phyloP scores from a whole-genome alignment of 2,888 invertebrate species.

The Latheticus oryzae region DNA sequence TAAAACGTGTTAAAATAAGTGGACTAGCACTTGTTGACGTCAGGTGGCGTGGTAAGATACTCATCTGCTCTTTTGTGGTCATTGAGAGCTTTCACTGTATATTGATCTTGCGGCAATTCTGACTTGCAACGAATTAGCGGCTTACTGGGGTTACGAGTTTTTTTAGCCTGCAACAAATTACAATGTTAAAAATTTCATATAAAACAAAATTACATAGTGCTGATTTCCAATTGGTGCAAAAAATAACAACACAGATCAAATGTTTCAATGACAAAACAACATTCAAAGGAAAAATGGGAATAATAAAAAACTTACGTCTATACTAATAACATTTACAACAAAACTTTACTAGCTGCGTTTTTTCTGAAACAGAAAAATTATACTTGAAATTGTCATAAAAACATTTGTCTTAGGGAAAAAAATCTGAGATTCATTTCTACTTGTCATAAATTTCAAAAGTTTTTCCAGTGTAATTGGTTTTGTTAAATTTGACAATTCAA shows the following conservation, averaged over 20 bases:
- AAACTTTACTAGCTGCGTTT: conserved; percentile 44
- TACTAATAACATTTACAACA: not conserved
- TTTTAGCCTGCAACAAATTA: conserved; percentile 67
- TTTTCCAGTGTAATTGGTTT: no score
- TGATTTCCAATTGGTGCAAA: conserved; percentile 5
- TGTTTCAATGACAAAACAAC: conserved; percentile 38
- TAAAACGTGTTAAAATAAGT: conserved; percentile 43
- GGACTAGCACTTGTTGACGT: conserved; percentile 88
- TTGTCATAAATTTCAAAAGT: no score
- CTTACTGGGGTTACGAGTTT: conserved; percentile 81
- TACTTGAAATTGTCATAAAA: conserved; percentile 35
- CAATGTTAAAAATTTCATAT: not conserved
- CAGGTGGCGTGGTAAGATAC: conserved; percentile 86
- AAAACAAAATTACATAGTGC: not conserved
- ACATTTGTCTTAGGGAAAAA: conserved; percentile 29
- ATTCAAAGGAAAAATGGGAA: conserved; percentile 7
- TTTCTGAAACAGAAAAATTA: conserved; percentile 42
- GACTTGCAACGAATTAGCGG: conserved; percentile 94
- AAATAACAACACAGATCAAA: conserved; percentile 32
- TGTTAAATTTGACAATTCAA: no score
- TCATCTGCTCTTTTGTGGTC: conserved; percentile 95
- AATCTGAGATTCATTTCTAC: no score
- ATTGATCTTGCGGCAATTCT: conserved; percentile 93
- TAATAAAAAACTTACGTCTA: conserved; percentile 33
- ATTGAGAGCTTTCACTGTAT: conserved; percentile 89